Evolutionary conservation across 2,888 invertebrate genomes (phyloP), one percentile per base, ranked within the genome.

Genomic region (Dynastes grantii): DNA sequence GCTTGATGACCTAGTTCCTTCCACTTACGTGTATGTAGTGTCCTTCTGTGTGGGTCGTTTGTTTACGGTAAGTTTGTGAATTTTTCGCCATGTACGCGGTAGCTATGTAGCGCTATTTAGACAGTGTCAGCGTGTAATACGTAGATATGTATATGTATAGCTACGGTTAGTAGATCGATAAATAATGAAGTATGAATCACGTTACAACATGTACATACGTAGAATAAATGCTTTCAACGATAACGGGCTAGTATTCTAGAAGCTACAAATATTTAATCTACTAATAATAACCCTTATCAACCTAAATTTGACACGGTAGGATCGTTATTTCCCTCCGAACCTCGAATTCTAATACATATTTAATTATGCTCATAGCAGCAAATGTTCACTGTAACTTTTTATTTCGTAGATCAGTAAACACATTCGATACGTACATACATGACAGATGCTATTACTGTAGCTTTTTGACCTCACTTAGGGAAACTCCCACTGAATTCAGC

Each of bases 111-210:
- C 16, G 40, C 32, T 64, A 64, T 64, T 64, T 32, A 64, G 16
- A 49, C 45, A 67, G 45, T 45, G 27, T 67, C 45, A n/a, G 49
- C 49, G 49, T 45, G 22, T 67, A 13, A 22, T 64, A 64, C 16
- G 22, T 55, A 55, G 11, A 55, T 55, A 55, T 13, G 13, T 55
- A 55, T 13, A 55, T 16, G 2, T 6, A 22, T n/a, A 55, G 55
- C 13, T 55, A 64, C 11, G 32, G 2, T 29, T 2, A 13, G 2
- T 37, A 13, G 13, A 64, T 64, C 64, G 32, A 64, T 64, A 22
- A 22, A 64, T n/a, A 64, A 64, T 64, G 64, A 64, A 32, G 32
- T 27, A 37, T 29, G 37, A 64, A 32, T 64, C 64, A n/a, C 64
- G n/a, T 32, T 37, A 64, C 37, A 64, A 5, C 5, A 37, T 5